Evolutionary conservation across 1,140 invertebrate species (phyloP).

Genomic region (Meloidogyne exigua): DNA sequence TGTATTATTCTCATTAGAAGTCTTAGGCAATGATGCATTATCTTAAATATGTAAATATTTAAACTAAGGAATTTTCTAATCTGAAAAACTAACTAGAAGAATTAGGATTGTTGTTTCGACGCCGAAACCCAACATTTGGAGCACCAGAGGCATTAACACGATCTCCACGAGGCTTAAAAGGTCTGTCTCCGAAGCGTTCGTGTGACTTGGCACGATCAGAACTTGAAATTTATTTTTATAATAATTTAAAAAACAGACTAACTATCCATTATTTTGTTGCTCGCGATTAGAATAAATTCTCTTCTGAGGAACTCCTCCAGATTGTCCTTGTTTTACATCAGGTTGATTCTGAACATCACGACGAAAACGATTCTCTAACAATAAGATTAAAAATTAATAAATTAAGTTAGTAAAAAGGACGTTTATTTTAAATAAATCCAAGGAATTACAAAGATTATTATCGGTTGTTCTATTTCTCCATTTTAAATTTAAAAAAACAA

Average conservation of each 20-base stretch:
- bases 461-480: no score
- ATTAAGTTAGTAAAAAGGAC: no score
- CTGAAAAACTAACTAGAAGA: neutral
- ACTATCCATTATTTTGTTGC: neutral
- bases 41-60: neutral
- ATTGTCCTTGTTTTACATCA: neutral
- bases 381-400: neutral
- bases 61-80: no score
- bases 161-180: neutral
- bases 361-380: slow-evolving; percentile 1
- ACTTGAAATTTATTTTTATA: neutral
- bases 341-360: neutral
- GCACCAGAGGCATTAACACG: neutral
- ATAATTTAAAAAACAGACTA: neutral
- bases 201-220: neutral
- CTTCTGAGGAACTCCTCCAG: neutral
- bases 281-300: neutral
- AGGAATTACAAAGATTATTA: no score
- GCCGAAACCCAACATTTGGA: neutral
- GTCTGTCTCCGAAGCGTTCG: neutral
- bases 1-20: neutral
- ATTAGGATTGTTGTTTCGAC: neutral
- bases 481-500: no score
- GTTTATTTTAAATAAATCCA: no score
- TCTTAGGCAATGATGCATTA: neutral